Conservation (phyloP, 1,140 invertebrate species). For the Leptonema lineaticorne region DNA sequence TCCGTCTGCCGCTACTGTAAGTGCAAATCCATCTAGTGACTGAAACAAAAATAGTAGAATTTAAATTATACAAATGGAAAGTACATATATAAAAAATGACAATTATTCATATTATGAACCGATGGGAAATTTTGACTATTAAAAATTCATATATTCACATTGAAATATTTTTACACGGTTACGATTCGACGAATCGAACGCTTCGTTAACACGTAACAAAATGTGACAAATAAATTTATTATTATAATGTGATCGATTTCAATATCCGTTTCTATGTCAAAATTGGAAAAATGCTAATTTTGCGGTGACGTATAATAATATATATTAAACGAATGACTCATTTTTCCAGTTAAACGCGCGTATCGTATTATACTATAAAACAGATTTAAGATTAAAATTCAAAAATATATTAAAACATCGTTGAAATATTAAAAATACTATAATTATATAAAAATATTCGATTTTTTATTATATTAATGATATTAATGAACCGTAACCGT, state of each 20-base stretch:
- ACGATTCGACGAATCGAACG: background rate
- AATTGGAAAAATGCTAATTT: slow-evolving; percentile 6
- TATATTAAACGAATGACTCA: too few species aligned
- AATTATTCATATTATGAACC: background rate
- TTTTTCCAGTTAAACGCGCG: too few species aligned
- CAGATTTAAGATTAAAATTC: too few species aligned
- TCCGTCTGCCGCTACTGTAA: slow-evolving; percentile 91
- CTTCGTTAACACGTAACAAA: background rate
- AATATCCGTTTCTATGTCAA: background rate
- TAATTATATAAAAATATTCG: too few species aligned
- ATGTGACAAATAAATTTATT: background rate
- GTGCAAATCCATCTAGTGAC: slow-evolving; percentile 95
- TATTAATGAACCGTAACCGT: too few species aligned
- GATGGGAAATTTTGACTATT: too few species aligned
- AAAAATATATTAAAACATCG: too few species aligned
- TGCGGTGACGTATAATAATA: background rate
- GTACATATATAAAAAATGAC: background rate
- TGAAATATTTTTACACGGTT: background rate
- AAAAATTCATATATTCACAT: too few species aligned
- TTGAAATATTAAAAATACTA: too few species aligned
- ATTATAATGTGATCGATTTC: background rate
- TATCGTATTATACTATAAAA: too few species aligned
- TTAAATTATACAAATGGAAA: too few species aligned
- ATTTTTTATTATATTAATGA: too few species aligned
- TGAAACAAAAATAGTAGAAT: slow-evolving; percentile 58